phyloP scores from a whole-genome alignment of 2,797 vertebrate species.

The Sphenopsis melanotis region DNA sequence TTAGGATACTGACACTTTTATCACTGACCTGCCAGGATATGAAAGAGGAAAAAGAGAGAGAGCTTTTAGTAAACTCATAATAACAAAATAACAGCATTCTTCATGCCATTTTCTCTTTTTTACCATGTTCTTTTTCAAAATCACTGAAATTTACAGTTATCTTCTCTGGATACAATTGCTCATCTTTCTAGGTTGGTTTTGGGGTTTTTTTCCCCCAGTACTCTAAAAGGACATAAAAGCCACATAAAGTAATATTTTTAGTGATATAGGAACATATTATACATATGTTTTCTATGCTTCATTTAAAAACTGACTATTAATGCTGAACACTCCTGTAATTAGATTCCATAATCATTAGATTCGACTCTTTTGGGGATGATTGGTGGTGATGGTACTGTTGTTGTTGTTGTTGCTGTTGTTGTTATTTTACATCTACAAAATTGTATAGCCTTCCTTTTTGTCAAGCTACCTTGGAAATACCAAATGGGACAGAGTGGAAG shows the following conservation, averaged over 20 bases:
- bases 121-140: not conserved
- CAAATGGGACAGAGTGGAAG: not conserved
- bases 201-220: rapidly evolving
- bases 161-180: not conserved
- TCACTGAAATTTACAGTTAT: not conserved
- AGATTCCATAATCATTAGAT: not conserved
- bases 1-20: not conserved
- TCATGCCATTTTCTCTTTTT: not conserved
- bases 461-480: not conserved
- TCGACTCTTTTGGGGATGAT: not conserved
- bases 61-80: not conserved
- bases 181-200: not conserved
- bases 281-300: not conserved
- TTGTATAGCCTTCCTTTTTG: not conserved
- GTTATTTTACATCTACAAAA: not conserved
- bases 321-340: not conserved
- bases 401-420: not conserved
- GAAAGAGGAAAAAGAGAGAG: not conserved
- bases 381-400: not conserved
- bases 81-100: not conserved
- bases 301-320: not conserved
- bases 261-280: not conserved
- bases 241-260: not conserved
- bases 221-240: not conserved
- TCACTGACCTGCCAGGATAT: not conserved